Conservation (phyloP, 2,113 vertebrate species). For the Myanophis thanlyinensis region DNA sequence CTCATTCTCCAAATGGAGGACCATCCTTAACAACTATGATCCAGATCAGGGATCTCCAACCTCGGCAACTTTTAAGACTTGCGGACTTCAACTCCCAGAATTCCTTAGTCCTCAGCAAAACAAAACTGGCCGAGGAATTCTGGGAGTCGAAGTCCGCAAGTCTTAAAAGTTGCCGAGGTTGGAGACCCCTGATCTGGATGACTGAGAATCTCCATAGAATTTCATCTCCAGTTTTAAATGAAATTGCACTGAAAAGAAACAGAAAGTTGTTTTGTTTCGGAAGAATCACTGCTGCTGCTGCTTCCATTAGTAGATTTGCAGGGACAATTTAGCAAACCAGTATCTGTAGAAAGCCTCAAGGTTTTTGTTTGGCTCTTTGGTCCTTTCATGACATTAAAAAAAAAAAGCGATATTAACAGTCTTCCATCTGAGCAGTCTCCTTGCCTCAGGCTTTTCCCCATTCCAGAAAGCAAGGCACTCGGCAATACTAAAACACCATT, state of each 20-base stretch:
- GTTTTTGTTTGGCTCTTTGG: background rate
- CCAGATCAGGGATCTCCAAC: no score
- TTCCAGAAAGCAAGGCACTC: background rate
- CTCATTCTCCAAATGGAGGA: no score
- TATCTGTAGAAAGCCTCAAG: background rate
- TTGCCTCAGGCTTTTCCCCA: background rate
- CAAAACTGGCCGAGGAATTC: no score
- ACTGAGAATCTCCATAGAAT: no score
- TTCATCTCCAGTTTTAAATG: background rate
- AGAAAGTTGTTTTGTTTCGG: background rate
- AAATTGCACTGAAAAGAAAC: background rate
- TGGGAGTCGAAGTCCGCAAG: no score
- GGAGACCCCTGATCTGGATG: no score
- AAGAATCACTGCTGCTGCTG: background rate
- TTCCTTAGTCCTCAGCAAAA: no score
- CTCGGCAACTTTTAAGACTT: no score
- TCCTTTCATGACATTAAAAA: background rate
- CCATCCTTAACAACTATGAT: no score
- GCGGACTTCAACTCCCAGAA: no score
- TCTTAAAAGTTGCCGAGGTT: no score
- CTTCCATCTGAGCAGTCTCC: background rate
- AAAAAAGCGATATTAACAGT: background rate
- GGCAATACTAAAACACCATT: background rate
- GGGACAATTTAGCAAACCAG: background rate
- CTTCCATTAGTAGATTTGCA: background rate